Percentiles rank a stretch among this genome's conserved stretches.
Evolutionary conservation across 2,797 vertebrate species (phyloP).

Genomic region (Crossoptilon crossoptilon): DNA sequence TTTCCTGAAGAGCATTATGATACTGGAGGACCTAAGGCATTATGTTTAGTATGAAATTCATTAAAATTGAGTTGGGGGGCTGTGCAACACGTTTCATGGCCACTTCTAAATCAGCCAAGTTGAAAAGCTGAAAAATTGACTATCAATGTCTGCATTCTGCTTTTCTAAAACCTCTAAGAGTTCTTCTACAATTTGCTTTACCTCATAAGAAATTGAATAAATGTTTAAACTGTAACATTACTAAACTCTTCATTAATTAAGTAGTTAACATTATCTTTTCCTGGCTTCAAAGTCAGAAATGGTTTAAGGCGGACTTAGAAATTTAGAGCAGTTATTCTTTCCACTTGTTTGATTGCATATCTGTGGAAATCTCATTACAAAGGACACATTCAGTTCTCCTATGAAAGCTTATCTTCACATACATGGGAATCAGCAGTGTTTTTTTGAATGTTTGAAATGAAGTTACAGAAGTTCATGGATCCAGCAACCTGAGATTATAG

Average conservation of each 20-base stretch:
- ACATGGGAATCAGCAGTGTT: neutral
- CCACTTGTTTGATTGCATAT: neutral
- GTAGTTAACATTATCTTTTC: neutral
- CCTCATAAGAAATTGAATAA: neutral
- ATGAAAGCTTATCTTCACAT: neutral
- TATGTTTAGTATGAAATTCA: neutral
- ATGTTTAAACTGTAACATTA: neutral
- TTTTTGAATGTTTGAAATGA: neutral
- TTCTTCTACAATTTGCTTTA: too few species aligned
- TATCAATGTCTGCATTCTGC: neutral
- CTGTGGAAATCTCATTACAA: slow-evolving; percentile 29
- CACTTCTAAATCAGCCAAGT: neutral
- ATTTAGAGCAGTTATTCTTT: neutral
- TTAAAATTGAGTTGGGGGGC: neutral
- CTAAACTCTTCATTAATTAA: neutral
- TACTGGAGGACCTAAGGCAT: neutral
- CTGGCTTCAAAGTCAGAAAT: neutral
- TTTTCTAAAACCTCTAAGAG: neutral
- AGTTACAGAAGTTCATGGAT: neutral
- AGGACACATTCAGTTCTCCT: neutral
- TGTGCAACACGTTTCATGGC: neutral
- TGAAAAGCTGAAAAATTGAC: neutral
- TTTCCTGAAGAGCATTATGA: neutral
- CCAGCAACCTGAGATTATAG: neutral
- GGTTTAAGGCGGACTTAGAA: neutral